Conservation (phyloP, 1,140 invertebrate genomes). For the Vanessa tameamea region DNA sequence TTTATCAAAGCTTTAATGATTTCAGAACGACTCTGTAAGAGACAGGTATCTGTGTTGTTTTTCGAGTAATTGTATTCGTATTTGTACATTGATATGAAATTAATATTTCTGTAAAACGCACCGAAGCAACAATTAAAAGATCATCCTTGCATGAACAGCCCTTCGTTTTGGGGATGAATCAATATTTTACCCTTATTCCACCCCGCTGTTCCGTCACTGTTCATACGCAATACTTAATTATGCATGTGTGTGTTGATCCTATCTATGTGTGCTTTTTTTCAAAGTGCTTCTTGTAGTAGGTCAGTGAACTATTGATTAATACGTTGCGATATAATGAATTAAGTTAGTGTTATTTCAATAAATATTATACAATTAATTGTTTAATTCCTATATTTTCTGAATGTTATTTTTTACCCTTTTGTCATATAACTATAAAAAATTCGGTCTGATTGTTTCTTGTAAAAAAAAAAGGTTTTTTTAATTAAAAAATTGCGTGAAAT, state of each 20-base stretch:
- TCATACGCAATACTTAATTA: constrained; percentile 39
- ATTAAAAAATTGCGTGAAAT: no score
- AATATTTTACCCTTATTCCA: constrained; percentile 55
- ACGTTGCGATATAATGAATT: background rate
- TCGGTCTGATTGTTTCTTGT: no score
- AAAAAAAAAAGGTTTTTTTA: no score
- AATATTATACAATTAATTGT: background rate
- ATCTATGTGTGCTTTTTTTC: constrained; percentile 37
- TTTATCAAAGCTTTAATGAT: background rate
- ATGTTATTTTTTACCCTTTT: no score
- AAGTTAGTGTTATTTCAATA: background rate
- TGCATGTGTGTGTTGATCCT: constrained; percentile 37
- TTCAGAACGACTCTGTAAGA: no score
- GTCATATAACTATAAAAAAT: no score
- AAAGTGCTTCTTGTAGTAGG: constrained; percentile 47
- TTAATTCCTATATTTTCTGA: no score
- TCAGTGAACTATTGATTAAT: constrained; percentile 52
- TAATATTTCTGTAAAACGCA: background rate
- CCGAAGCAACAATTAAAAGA: constrained; percentile 29
- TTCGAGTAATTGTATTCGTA: background rate
- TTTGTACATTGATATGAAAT: background rate
- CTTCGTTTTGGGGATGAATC: constrained; percentile 56
- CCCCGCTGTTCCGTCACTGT: constrained; percentile 40
- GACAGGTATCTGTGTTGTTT: no score
- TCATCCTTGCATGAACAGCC: constrained; percentile 25